These are phyloP conservation scores for Drosophila nr. medialis DNA, from an alignment of 2,888 invertebrate genomes.

Conservation along the genomic window DNA sequence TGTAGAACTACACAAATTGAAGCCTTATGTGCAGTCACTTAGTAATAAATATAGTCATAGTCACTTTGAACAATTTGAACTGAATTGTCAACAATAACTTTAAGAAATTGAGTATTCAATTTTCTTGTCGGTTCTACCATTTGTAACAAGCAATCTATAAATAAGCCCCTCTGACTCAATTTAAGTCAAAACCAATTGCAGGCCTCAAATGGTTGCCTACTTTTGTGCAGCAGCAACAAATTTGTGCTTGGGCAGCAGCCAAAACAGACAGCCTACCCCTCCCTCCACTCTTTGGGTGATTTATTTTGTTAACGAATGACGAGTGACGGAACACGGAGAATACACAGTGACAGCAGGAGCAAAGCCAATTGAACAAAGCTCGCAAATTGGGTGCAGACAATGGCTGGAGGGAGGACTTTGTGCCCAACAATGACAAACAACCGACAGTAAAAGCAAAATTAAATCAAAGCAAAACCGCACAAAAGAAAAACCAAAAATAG, in stretches of 20 bases:
- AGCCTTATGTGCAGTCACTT: too few relatives aligned
- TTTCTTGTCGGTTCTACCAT: too few relatives aligned
- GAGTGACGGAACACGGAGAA: slow-evolving; percentile 17
- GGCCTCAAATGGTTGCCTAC: slow-evolving; percentile 23
- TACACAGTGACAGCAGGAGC: background rate
- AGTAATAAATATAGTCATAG: background rate
- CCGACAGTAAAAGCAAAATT: slow-evolving; percentile 63
- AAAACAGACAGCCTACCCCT: background rate
- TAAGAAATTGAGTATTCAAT: background rate
- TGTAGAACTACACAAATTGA: background rate
- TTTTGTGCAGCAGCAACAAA: slow-evolving; percentile 7
- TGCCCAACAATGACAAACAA: slow-evolving; percentile 54
- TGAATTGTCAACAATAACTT: background rate
- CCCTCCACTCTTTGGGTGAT: slow-evolving; percentile 17
- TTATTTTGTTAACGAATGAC: slow-evolving; percentile 29
- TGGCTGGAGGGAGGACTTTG: slow-evolving; percentile 5
- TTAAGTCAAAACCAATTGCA: slow-evolving; percentile 4
- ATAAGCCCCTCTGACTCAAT: background rate
- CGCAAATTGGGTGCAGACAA: slow-evolving; percentile 55
- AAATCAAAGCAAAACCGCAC: slow-evolving; percentile 75
- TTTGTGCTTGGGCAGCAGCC: slow-evolving; percentile 1
- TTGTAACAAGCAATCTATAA: background rate
- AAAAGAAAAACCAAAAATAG: slow-evolving; percentile 38
- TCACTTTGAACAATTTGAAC: background rate
- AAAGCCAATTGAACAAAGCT: slow-evolving; percentile 67